These are phyloP conservation scores for Siderastrea siderea DNA, from an alignment of 92 coral and sea anemone species.

Conservation along the genomic window DNA sequence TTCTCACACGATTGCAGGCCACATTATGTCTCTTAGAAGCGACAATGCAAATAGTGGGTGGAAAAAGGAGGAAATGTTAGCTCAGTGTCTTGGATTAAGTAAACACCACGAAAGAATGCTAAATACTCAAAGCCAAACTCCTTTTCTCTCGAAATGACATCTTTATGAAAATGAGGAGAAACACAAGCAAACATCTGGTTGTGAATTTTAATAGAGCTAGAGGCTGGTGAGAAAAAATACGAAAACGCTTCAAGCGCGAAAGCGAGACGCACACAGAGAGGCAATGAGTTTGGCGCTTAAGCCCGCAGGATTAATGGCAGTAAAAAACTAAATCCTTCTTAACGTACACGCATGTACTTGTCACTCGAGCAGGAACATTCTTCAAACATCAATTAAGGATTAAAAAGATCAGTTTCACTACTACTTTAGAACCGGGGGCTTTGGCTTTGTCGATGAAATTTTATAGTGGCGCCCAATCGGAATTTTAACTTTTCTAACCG, in stretches of 20 bases:
- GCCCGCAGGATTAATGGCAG: slow-evolving; percentile 45
- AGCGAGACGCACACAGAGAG: not conserved
- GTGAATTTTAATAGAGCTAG: slow-evolving; percentile 46
- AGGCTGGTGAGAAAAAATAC: slow-evolving; percentile 20
- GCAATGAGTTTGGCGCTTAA: slow-evolving; percentile 33
- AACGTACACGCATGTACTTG: slow-evolving; percentile 37
- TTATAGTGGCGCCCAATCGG: not conserved
- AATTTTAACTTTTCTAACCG: not conserved
- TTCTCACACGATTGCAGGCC: slow-evolving; percentile 34
- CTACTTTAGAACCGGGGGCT: slow-evolving; percentile 11
- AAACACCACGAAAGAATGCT: slow-evolving; percentile 87
- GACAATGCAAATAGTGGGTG: slow-evolving; percentile 76
- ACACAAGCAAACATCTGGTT: slow-evolving; percentile 82
- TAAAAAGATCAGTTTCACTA: slow-evolving; percentile 33
- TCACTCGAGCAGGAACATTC: slow-evolving; percentile 31
- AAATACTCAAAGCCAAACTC: slow-evolving; percentile 90
- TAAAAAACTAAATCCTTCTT: slow-evolving; percentile 41
- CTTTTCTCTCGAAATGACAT: slow-evolving; percentile 74
- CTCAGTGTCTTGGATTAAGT: slow-evolving; percentile 74
- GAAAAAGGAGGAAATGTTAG: slow-evolving; percentile 75
- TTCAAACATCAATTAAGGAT: slow-evolving; percentile 25
- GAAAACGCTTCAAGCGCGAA: slow-evolving; percentile 17
- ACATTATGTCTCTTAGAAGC: slow-evolving; percentile 45
- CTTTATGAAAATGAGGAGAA: slow-evolving; percentile 84
- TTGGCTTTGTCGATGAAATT: slow-evolving; percentile 16